These are phyloP conservation scores for Harpagifer antarcticus DNA, from an alignment of 2,797 vertebrate species.

Conservation along the genomic window DNA sequence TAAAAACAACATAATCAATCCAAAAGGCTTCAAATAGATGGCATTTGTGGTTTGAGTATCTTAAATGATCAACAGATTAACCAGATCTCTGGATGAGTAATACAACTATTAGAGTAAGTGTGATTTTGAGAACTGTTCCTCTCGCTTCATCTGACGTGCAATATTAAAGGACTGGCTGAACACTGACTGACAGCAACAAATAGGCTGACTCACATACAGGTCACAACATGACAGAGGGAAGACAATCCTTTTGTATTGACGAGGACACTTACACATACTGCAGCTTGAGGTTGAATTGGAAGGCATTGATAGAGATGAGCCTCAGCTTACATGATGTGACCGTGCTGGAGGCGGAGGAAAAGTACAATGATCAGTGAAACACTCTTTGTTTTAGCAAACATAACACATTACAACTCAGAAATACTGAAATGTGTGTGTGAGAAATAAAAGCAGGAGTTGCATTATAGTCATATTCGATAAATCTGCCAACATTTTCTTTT, in stretches of 20 bases:
- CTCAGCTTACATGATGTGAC: constrained; percentile 81
- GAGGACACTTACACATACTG: constrained; percentile 87
- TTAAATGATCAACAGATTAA: constrained; percentile 3
- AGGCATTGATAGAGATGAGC: constrained; percentile 82
- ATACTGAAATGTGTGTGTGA: not conserved
- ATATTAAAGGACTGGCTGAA: constrained; percentile 19
- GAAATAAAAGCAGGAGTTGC: not conserved
- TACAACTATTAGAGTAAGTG: not conserved
- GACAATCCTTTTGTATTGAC: constrained; percentile 38
- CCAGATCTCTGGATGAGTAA: constrained; percentile 20
- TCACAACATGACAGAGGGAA: constrained; percentile 50
- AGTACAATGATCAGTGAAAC: constrained; percentile 4
- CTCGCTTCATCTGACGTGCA: not conserved
- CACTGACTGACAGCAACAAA: constrained; percentile 75
- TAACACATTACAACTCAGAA: not conserved
- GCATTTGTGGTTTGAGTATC: not conserved
- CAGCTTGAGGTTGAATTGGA: constrained; percentile 84
- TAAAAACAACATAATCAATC: not conserved
- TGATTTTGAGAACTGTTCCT: constrained; percentile 7
- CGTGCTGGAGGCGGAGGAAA: constrained; percentile 73
- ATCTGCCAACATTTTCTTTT: not conserved
- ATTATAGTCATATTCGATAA: not conserved
- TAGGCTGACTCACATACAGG: constrained; percentile 37
- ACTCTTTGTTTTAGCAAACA: not conserved
- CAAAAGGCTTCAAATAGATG: not conserved